phyloP scores from a whole-genome alignment of 1,140 invertebrate species.

The Schmidtea mediterranea region DNA sequence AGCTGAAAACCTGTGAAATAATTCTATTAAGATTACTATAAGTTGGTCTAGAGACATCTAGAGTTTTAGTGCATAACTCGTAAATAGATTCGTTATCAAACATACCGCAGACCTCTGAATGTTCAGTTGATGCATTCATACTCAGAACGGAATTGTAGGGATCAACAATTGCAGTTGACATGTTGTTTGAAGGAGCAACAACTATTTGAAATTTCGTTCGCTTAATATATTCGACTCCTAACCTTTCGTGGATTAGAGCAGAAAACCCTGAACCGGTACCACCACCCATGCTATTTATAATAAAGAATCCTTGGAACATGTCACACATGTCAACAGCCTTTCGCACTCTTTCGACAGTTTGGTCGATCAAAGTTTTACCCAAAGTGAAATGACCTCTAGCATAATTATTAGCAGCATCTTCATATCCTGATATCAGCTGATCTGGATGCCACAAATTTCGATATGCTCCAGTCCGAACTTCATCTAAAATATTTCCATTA shows the following conservation, averaged over 20 bases:
- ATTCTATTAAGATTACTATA: slow-evolving; percentile 34
- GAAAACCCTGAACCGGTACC: slow-evolving; percentile 63
- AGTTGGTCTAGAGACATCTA: slow-evolving; percentile 13
- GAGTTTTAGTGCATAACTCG: slow-evolving; percentile 15
- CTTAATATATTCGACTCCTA: slow-evolving; percentile 63
- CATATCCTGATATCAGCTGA: slow-evolving; percentile 18
- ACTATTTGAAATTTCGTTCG: slow-evolving; percentile 59
- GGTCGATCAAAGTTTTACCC: slow-evolving; percentile 27
- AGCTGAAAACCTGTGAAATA: slow-evolving; percentile 56
- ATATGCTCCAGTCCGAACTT: slow-evolving; percentile 13
- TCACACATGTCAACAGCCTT: slow-evolving; percentile 45
- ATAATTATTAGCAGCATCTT: slow-evolving; percentile 14
- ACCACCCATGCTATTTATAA: slow-evolving; percentile 28
- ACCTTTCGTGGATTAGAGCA: slow-evolving; percentile 53
- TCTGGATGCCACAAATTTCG: slow-evolving; percentile 19
- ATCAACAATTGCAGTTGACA: slow-evolving; percentile 23
- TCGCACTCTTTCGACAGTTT: slow-evolving; percentile 29
- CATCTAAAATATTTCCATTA: not conserved
- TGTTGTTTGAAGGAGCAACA: slow-evolving; percentile 55
- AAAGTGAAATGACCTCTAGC: slow-evolving; percentile 3
- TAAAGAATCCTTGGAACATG: slow-evolving; percentile 40
- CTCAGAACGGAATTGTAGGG: slow-evolving; percentile 17
- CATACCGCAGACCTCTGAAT: slow-evolving; percentile 9
- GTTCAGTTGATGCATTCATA: slow-evolving; percentile 18
- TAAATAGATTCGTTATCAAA: slow-evolving; percentile 21